phyloP scores from a whole-genome alignment of 2,797 vertebrate species.

The Calcarius lapponicus region DNA sequence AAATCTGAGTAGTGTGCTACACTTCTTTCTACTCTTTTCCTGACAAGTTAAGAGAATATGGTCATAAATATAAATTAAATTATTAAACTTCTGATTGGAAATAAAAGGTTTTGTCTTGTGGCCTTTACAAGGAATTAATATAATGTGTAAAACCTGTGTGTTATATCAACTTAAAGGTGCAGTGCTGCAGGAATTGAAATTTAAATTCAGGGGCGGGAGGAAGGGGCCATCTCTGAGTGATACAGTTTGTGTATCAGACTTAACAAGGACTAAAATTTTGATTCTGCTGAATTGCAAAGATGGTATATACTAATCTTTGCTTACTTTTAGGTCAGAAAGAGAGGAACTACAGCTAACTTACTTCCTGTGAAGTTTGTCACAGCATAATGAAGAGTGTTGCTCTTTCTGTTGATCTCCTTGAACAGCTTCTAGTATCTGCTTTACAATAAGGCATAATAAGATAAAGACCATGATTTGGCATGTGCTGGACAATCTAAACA shows the following conservation, averaged over 20 bases:
- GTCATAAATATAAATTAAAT: background rate
- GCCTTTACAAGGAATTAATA: constrained; percentile 38
- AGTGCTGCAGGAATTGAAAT: constrained; percentile 28
- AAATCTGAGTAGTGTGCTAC: background rate
- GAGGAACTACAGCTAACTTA: background rate
- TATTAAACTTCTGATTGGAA: background rate
- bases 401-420: background rate
- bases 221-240: background rate
- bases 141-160: background rate
- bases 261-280: background rate
- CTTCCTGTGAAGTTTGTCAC: background rate
- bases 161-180: constrained; percentile 24
- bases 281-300: background rate
- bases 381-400: background rate
- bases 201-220: background rate
- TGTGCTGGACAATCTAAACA: background rate
- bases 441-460: background rate
- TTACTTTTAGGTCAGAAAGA: background rate
- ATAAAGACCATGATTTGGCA: background rate
- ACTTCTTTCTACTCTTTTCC: background rate
- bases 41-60: background rate
- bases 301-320: background rate
- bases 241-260: background rate
- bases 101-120: constrained; percentile 46
- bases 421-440: background rate